Evolutionary conservation across 2,113 vertebrate genomes (phyloP).

Genomic region (human (Homo sapiens)): DNA sequence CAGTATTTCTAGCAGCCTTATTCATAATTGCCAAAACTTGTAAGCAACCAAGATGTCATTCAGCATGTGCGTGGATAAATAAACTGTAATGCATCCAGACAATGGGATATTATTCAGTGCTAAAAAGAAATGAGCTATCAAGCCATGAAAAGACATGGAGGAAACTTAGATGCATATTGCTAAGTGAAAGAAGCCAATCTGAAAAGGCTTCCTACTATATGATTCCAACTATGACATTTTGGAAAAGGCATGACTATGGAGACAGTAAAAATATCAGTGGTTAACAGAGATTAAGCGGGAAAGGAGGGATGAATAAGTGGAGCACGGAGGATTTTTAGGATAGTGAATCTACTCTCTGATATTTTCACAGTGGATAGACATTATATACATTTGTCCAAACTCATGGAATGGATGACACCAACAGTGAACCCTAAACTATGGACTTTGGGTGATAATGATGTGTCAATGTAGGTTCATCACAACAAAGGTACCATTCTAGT

Average conservation of each 20-base stretch:
- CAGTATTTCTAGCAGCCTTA: background rate
- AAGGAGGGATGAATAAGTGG: background rate
- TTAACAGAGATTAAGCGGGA: background rate
- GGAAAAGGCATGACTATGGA: background rate
- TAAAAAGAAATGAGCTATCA: background rate
- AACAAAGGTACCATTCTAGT: background rate
- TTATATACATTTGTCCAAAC: background rate
- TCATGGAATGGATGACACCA: background rate
- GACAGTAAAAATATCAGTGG: background rate
- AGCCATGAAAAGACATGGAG: background rate
- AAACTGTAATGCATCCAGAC: background rate
- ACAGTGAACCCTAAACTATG: background rate
- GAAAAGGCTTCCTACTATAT: background rate
- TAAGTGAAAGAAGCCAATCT: background rate
- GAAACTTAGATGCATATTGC: background rate
- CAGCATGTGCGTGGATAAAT: background rate
- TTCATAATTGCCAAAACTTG: background rate
- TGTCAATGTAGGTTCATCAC: background rate
- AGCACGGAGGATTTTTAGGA: background rate
- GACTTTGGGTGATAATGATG: background rate
- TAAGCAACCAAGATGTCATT: background rate
- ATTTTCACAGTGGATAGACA: background rate
- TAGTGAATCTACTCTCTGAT: background rate
- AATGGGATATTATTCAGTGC: background rate
- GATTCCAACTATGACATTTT: background rate